Evolutionary conservation across 2,797 vertebrate species (phyloP).

Genomic region (Darevskia mixta): DNA sequence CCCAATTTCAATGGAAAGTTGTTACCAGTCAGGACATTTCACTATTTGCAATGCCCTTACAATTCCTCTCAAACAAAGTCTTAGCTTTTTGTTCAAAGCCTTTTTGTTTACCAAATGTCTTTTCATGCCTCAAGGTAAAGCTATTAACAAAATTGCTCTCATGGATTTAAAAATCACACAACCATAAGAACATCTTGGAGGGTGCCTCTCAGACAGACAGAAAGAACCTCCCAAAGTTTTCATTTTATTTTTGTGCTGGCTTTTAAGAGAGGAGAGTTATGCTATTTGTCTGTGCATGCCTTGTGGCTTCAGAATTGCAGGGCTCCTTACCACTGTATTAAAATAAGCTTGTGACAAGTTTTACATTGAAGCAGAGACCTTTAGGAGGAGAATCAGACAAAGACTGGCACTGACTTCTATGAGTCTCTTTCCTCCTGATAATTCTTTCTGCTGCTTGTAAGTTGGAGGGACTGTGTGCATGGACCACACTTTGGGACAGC

Average conservation of each 20-base stretch:
- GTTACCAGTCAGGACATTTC: constrained; percentile 32
- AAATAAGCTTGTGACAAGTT: constrained; percentile 57
- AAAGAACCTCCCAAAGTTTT: constrained; percentile 49
- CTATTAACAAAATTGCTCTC: constrained; percentile 39
- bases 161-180: constrained; percentile 24
- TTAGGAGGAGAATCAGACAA: constrained; percentile 1
- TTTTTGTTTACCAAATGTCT: constrained; percentile 36
- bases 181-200: constrained; percentile 28
- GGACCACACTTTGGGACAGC: neutral
- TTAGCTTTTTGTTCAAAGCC: constrained; percentile 28
- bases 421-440: constrained; percentile 30
- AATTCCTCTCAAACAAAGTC: constrained; percentile 37
- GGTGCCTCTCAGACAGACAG: constrained; percentile 30
- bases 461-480: neutral
- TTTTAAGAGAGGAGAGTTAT: constrained; percentile 49
- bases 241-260: constrained; percentile 53
- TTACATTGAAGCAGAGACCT: constrained; percentile 34
- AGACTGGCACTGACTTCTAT: constrained; percentile 41
- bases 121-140: constrained; percentile 47
- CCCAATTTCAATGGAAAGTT: constrained; percentile 7
- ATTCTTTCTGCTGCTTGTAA: constrained; percentile 33
- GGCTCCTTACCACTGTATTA: constrained; percentile 36
- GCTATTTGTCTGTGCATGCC: constrained; percentile 33
- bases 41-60: constrained; percentile 22
- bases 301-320: constrained; percentile 32